These are phyloP conservation scores for Steinernema scapterisci DNA, from an alignment of 2,888 invertebrate genomes.

Conservation along the genomic window DNA sequence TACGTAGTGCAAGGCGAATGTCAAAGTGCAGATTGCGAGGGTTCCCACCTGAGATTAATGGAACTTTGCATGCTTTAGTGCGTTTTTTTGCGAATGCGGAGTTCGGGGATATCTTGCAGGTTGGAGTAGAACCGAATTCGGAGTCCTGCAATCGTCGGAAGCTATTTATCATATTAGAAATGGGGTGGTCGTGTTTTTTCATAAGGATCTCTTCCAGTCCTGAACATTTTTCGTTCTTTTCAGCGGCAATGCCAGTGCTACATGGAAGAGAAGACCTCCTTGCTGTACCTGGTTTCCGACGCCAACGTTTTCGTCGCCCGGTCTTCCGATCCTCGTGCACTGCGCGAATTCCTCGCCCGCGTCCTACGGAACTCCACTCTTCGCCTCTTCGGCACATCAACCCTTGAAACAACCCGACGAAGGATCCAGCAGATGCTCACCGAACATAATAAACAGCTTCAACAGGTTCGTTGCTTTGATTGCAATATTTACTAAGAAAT, in stretches of 20 bases:
- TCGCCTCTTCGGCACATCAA: not conserved
- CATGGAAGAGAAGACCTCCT: slow-evolving; percentile 2
- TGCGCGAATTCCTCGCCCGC: slow-evolving; percentile 21
- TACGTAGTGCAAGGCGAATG: not conserved
- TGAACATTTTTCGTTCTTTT: not conserved
- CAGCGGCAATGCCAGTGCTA: slow-evolving; percentile 24
- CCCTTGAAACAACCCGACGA: not conserved
- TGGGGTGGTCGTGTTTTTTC: too few relatives aligned
- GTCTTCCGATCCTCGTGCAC: not conserved
- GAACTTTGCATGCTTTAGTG: too few relatives aligned
- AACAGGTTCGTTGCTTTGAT: not conserved
- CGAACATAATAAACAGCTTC: not conserved
- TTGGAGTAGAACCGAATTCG: too few relatives aligned
- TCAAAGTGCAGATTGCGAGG: not conserved
- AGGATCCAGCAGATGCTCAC: slow-evolving; percentile 23
- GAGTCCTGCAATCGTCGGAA: too few relatives aligned
- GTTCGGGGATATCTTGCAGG: too few relatives aligned
- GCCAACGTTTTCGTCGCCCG: slow-evolving; percentile 22
- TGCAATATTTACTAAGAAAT: not conserved
- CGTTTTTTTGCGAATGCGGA: too few relatives aligned
- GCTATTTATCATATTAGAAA: too few relatives aligned
- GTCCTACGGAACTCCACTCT: slow-evolving; percentile 16
- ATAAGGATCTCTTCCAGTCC: too few relatives aligned
- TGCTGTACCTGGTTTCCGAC: slow-evolving; percentile 24
- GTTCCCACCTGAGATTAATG: too few relatives aligned